A percentile compares a stretch with the other conserved stretches of the same genome.
These are phyloP conservation scores for Macrotus californicus DNA, from an alignment of 2,113 vertebrate species.

Conservation along the genomic window DNA sequence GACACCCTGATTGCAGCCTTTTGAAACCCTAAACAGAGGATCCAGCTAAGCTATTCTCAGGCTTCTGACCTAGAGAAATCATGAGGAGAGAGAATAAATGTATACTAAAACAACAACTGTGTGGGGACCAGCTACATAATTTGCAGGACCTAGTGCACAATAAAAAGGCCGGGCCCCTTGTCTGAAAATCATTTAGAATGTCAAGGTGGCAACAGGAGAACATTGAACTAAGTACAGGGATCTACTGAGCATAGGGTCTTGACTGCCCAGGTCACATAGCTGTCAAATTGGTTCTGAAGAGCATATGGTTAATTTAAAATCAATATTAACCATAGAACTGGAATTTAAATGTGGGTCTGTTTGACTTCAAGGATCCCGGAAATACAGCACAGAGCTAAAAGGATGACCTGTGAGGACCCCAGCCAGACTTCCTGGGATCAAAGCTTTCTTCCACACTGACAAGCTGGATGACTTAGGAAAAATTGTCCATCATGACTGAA, in stretches of 20 bases:
- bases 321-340: fast-evolving
- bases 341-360: neutral
- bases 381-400: neutral
- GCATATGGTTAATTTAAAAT: neutral
- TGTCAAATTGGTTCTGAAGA: neutral
- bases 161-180: fast-evolving
- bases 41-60: neutral
- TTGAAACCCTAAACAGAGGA: neutral
- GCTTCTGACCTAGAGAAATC: neutral
- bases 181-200: neutral
- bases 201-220: neutral
- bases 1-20: neutral
- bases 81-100: neutral
- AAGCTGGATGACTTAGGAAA: neutral
- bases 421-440: neutral
- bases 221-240: neutral
- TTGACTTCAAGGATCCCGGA: neutral
- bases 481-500: neutral
- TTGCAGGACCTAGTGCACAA: neutral
- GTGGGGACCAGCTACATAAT: neutral
- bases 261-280: neutral
- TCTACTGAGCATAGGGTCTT: neutral
- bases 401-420: neutral
- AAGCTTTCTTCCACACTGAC: too few relatives aligned
- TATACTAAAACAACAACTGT: neutral